These are phyloP conservation scores for Halcyon chelicuti DNA, from an alignment of 2,797 vertebrate species.

Conservation along the genomic window DNA sequence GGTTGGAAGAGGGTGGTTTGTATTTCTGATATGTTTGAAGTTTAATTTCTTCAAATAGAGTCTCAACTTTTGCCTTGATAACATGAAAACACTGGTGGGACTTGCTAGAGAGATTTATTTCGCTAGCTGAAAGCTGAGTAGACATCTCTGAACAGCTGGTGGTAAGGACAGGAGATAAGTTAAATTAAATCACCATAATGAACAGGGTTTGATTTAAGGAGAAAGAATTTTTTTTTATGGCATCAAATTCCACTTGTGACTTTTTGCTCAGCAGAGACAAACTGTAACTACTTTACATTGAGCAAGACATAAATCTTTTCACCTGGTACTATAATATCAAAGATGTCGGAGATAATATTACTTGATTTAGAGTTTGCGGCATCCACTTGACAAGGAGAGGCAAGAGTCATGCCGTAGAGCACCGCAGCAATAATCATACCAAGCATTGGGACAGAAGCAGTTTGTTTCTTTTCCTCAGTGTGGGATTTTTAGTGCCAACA, in stretches of 20 bases:
- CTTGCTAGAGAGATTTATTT: constrained; percentile 22
- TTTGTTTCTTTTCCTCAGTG: not conserved
- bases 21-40: constrained; percentile 26
- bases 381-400: not conserved
- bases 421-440: accelerated
- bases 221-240: not conserved
- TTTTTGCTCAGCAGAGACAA: not conserved
- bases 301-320: constrained; percentile 13
- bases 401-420: not conserved
- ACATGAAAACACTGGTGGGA: not conserved
- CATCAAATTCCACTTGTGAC: constrained; percentile 16
- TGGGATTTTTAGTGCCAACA: not conserved
- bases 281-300: not conserved
- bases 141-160: constrained; percentile 32
- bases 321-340: not conserved
- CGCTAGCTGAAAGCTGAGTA: constrained; percentile 29
- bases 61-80: constrained; percentile 30
- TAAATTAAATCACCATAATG: constrained; percentile 10
- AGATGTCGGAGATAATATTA: not conserved
- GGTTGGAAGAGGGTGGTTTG: not conserved
- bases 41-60: constrained; percentile 26
- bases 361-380: not conserved
- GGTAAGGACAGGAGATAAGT: not conserved
- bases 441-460: not conserved
- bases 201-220: constrained; percentile 1